Conservation (phyloP, 2,797 vertebrate genomes). For the Poecilia wingei region DNA sequence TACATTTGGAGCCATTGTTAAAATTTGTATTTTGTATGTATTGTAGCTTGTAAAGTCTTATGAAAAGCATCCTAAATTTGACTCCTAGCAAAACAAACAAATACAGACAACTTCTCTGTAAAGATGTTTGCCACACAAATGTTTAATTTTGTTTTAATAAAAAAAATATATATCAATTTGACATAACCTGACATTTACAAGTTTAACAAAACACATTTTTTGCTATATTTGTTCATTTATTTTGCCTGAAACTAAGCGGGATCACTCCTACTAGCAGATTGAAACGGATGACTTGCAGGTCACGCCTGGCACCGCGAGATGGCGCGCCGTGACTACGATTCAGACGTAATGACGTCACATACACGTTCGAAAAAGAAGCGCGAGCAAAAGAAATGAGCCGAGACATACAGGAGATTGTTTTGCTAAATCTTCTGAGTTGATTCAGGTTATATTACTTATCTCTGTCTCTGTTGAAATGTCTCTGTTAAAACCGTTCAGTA, state of each 20-base stretch:
- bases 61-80: background rate
- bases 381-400: background rate
- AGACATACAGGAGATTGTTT: rapidly evolving
- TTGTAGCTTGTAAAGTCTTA: background rate
- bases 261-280: background rate
- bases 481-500: constrained; percentile 73
- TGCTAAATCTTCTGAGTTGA: background rate
- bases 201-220: background rate
- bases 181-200: background rate
- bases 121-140: background rate
- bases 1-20: background rate
- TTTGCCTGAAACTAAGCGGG: background rate
- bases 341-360: constrained; percentile 62
- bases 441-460: rapidly evolving
- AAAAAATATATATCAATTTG: background rate
- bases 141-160: background rate
- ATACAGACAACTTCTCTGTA: background rate
- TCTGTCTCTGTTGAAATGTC: constrained; percentile 59
- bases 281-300: background rate
- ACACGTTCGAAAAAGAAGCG: constrained; percentile 65
- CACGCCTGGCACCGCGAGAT: constrained; percentile 9
- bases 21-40: background rate
- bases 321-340: constrained; percentile 12
- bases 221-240: background rate
- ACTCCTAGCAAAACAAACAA: background rate